These are phyloP conservation scores for Bombus soroeensis DNA, from an alignment of 1,140 invertebrate species.

Conservation along the genomic window DNA sequence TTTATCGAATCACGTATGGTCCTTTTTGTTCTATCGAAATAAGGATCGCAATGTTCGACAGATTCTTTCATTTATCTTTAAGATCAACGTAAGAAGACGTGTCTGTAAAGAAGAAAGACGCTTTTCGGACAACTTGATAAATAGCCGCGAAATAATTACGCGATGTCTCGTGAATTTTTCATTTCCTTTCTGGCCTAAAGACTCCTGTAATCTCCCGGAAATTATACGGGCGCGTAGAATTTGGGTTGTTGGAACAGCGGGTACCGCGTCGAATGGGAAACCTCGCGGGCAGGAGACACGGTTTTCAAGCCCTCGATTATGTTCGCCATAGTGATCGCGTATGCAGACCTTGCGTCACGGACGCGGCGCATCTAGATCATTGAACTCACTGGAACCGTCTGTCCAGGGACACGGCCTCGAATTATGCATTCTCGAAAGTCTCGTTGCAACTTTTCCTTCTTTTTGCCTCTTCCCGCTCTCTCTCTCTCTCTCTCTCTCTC, in stretches of 20 bases:
- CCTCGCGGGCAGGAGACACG: background rate
- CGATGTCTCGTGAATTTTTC: background rate
- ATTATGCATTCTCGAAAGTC: constrained; percentile 24
- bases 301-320: background rate
- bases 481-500: no score
- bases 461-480: no score
- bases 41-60: fast-evolving
- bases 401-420: constrained; percentile 14
- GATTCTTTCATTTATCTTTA: no score
- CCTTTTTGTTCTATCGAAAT: no score
- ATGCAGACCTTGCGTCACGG: constrained; percentile 35
- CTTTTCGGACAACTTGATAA: fast-evolving
- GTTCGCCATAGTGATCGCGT: constrained; percentile 48
- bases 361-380: constrained; percentile 28
- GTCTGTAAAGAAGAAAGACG: no score
- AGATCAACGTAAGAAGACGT: no score
- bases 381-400: constrained; percentile 36
- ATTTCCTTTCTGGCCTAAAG: background rate
- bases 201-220: no score
- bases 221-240: background rate
- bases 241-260: no score
- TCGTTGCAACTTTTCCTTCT: background rate
- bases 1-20: no score
- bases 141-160: background rate
- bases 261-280: background rate